Conservation (phyloP, 2,797 vertebrate genomes). For the Typhlichthys eigenmanni region DNA sequence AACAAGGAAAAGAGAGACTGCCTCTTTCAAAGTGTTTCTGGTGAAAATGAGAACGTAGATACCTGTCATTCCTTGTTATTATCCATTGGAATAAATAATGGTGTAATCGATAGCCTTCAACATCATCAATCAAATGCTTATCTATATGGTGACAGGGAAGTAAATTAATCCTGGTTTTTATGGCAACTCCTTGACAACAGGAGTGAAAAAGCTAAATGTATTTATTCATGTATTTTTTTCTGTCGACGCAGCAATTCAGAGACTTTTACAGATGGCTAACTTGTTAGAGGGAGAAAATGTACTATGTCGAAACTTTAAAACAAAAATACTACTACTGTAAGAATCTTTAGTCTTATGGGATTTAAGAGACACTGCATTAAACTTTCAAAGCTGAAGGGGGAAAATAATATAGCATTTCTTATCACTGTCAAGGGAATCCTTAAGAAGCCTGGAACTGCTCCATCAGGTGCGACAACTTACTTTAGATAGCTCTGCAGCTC, state of each 20-base stretch:
- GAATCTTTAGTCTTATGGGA: constrained; percentile 30
- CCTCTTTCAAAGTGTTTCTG: constrained; percentile 9
- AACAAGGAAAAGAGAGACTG: constrained; percentile 37
- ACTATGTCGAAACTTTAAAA: constrained; percentile 50
- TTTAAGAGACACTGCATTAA: constrained; percentile 35
- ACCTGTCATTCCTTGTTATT: constrained; percentile 6
- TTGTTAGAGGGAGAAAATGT: constrained; percentile 40
- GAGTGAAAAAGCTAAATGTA: constrained; percentile 17
- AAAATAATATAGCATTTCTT: constrained; percentile 31
- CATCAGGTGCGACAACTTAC: constrained; percentile 16
- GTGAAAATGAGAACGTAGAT: constrained; percentile 16
- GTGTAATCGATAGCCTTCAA: neutral
- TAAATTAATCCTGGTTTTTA: constrained; percentile 47
- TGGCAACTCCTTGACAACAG: constrained; percentile 44
- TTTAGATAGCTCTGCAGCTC: constrained; percentile 4
- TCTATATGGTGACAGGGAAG: constrained; percentile 27
- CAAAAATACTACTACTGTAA: constrained; percentile 29
- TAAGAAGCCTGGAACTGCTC: constrained; percentile 18
- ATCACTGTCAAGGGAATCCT: constrained; percentile 16
- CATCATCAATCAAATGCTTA: constrained; percentile 25
- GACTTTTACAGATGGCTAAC: constrained; percentile 40
- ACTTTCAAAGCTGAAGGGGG: constrained; percentile 19
- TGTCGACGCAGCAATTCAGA: constrained; percentile 49
- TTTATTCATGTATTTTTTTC: constrained; percentile 23
- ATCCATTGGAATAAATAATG: constrained; percentile 11